Conservation (phyloP, 2,888 invertebrate species). For the Ormyrus thymus region DNA sequence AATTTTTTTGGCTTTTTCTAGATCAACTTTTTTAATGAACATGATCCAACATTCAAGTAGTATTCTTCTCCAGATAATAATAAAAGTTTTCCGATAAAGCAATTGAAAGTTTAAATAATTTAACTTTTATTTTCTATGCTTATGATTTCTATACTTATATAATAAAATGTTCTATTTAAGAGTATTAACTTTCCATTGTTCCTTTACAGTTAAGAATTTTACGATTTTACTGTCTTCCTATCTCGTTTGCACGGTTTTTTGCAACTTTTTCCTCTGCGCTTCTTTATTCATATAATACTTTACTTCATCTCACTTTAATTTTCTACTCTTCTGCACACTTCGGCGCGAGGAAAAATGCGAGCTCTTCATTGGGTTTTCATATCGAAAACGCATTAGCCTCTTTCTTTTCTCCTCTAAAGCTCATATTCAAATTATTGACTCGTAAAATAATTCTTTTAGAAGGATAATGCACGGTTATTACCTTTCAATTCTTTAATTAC, state of each 20-base stretch:
- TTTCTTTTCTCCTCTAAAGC: constrained; percentile 13
- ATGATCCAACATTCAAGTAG: too few relatives aligned
- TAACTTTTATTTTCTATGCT: neutral
- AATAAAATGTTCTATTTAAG: constrained; percentile 18
- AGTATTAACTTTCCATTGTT: constrained; percentile 5
- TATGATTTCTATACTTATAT: neutral
- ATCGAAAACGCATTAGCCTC: constrained; percentile 53
- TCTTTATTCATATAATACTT: constrained; percentile 12
- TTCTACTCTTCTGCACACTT: constrained; percentile 14
- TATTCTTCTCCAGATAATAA: too few relatives aligned
- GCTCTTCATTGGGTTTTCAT: constrained; percentile 44
- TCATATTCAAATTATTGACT: constrained; percentile 41
- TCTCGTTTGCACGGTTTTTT: constrained; percentile 1
- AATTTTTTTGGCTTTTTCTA: too few relatives aligned
- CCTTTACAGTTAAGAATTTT: neutral
- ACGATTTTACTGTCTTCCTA: neutral
- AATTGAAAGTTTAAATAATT: neutral
- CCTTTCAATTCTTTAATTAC: constrained; percentile 2
- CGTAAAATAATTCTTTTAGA: constrained; percentile 35
- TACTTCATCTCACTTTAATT: constrained; percentile 33
- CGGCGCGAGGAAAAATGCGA: constrained; percentile 27
- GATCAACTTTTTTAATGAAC: too few relatives aligned
- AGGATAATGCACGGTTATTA: neutral
- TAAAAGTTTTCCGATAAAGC: too few relatives aligned
- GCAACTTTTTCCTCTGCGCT: neutral